A percentile compares a stretch with the other conserved stretches of the same genome.
phyloP scores from a whole-genome alignment of 2,888 invertebrate genomes.

The Pecten maximus region DNA sequence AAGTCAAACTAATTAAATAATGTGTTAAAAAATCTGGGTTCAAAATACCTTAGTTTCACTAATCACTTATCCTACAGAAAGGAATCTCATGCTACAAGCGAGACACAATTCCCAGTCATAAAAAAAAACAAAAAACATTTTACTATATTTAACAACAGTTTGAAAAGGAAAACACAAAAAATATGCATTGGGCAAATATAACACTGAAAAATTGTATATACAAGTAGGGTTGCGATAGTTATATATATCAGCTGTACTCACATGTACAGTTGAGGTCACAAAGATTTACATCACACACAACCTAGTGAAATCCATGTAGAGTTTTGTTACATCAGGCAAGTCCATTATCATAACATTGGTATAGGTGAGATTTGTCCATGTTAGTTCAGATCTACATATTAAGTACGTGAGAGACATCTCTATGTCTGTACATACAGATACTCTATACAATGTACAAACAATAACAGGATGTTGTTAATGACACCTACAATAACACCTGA shows the following conservation, averaged over 20 bases:
- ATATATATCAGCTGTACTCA: neutral
- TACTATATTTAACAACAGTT: neutral
- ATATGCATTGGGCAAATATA: neutral
- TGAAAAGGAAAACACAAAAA: conserved; percentile 11
- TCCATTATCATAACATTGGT: no score
- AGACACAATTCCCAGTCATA: neutral
- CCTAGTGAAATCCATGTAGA: neutral
- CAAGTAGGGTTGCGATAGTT: neutral
- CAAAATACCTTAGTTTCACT: neutral
- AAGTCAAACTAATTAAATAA: no score
- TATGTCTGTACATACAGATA: neutral
- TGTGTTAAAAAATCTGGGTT: neutral
- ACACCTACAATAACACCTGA: neutral
- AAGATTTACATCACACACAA: neutral
- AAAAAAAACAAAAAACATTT: neutral
- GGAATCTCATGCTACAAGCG: neutral
- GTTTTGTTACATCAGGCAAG: neutral
- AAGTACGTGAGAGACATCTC: neutral
- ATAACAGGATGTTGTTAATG: neutral
- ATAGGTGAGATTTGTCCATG: neutral
- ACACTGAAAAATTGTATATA: neutral
- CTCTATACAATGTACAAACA: neutral
- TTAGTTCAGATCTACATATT: neutral
- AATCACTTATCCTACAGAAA: neutral
- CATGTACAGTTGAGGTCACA: neutral